These are phyloP conservation scores for Melozone crissalis DNA, from an alignment of 2,113 vertebrate species.

Conservation along the genomic window DNA sequence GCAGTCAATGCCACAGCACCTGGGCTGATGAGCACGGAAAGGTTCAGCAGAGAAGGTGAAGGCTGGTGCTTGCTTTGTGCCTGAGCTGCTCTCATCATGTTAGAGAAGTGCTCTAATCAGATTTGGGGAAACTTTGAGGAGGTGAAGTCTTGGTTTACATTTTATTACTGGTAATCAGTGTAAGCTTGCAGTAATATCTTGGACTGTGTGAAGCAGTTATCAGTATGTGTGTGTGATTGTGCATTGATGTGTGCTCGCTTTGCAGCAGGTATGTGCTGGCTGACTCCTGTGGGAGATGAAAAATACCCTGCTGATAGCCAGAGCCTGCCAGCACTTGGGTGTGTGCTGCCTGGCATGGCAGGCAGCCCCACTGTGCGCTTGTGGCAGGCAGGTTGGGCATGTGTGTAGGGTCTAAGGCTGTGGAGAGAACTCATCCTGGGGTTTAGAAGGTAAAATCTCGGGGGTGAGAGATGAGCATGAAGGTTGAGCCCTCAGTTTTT, in stretches of 20 bases:
- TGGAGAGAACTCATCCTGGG: neutral
- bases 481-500: neutral
- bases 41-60: neutral
- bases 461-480: rapidly evolving
- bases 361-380: neutral
- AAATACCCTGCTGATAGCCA: neutral
- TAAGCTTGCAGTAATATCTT: neutral
- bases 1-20: neutral
- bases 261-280: neutral
- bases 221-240: neutral
- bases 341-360: neutral
- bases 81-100: neutral
- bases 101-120: neutral
- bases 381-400: neutral
- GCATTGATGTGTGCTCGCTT: neutral
- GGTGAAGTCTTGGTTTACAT: neutral
- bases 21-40: neutral
- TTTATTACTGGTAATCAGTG: neutral
- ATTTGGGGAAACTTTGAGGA: constrained; percentile 8
- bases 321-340: neutral
- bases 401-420: neutral
- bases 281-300: neutral
- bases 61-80: constrained; percentile 18
- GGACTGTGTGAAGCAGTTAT: neutral
- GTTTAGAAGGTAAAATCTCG: neutral